Evolutionary conservation across 2,888 invertebrate genomes (phyloP).

Genomic region (Pyralis farinalis): DNA sequence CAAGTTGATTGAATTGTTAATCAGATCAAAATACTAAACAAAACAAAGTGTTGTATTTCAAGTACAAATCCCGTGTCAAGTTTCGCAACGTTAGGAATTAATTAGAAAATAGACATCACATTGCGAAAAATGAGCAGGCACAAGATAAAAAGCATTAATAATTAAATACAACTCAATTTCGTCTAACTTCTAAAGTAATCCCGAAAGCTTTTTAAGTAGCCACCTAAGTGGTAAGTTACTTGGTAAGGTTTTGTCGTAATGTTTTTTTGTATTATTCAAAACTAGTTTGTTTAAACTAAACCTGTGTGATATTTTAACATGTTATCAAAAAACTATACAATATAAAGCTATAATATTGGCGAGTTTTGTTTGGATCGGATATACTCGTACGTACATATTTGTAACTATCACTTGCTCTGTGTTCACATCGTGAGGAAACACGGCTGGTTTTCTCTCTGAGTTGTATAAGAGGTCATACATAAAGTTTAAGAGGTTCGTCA

Average conservation of each 20-base stretch:
- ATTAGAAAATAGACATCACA: constrained; percentile 8
- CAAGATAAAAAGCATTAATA: constrained; percentile 29
- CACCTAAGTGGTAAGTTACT: constrained; percentile 51
- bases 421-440: too few species aligned
- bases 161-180: constrained; percentile 49
- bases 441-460: too few species aligned
- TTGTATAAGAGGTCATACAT: too few species aligned
- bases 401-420: too few species aligned
- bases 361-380: too few species aligned
- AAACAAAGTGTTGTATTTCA: not conserved
- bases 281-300: too few species aligned
- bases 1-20: not conserved
- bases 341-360: too few species aligned
- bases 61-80: not conserved
- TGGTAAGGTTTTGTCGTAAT: constrained; percentile 21
- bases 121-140: constrained; percentile 7
- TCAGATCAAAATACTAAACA: not conserved
- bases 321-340: too few species aligned
- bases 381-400: too few species aligned
- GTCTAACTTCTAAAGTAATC: constrained; percentile 60
- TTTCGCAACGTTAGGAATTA: constrained; percentile 4
- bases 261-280: constrained; percentile 17
- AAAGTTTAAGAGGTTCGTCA: too few species aligned
- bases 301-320: too few species aligned
- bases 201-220: constrained; percentile 52